Conservation (phyloP, 2,797 vertebrate genomes). For the Channa striata region DNA sequence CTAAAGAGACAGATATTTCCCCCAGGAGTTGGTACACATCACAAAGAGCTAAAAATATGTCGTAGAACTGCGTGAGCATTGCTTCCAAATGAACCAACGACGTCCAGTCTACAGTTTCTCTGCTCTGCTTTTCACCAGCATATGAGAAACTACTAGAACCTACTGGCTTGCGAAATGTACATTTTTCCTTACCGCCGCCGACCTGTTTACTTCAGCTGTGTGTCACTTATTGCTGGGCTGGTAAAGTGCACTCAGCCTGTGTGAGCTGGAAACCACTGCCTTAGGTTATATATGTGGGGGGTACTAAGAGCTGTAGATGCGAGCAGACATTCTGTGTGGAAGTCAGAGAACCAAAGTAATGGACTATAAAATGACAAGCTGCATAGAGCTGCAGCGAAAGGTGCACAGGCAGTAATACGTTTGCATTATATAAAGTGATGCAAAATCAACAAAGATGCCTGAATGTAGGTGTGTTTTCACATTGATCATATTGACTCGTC, state of each 20-base stretch:
- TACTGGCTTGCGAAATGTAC: background rate
- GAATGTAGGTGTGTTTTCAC: slow-evolving; percentile 14
- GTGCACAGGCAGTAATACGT: slow-evolving; percentile 12
- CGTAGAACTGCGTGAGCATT: background rate
- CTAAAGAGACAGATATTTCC: background rate
- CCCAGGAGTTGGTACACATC: too few relatives aligned
- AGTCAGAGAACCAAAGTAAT: slow-evolving; percentile 38
- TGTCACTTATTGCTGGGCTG: slow-evolving; percentile 28
- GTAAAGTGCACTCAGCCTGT: slow-evolving; percentile 12
- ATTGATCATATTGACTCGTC: slow-evolving; percentile 3
- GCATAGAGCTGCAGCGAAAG: slow-evolving; percentile 4
- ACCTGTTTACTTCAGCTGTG: slow-evolving; percentile 18
- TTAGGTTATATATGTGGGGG: slow-evolving; percentile 36
- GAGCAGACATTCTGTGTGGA: slow-evolving; percentile 33
- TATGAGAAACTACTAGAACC: background rate
- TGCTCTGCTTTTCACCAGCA: slow-evolving; percentile 8
- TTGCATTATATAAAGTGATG: background rate
- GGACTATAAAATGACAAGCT: slow-evolving; percentile 27
- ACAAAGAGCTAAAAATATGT: background rate
- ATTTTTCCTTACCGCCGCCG: slow-evolving; percentile 1
- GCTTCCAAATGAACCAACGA: background rate
- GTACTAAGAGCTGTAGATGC: slow-evolving; percentile 29
- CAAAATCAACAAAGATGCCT: background rate
- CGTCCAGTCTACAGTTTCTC: slow-evolving; percentile 4
- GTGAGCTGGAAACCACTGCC: slow-evolving; percentile 23